Conservation (phyloP, 1,140 invertebrate genomes). For the Stegodyphus dumicola region DNA sequence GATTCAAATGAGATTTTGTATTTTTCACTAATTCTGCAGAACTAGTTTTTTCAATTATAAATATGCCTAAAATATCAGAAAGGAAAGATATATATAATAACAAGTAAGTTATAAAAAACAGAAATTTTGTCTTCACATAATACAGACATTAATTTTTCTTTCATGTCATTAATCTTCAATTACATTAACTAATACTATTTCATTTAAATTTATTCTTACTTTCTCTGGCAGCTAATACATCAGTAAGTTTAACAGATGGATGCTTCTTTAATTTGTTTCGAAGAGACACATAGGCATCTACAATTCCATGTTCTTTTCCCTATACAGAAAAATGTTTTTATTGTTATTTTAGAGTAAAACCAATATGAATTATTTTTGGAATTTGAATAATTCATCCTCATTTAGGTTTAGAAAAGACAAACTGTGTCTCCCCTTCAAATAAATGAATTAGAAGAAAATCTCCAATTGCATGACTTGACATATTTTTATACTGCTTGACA, state of each 20-base stretch:
- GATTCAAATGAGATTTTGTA: constrained; percentile 83
- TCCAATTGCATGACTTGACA: too few relatives aligned
- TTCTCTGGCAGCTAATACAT: constrained; percentile 83
- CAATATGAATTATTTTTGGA: neutral
- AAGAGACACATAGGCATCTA: constrained; percentile 77
- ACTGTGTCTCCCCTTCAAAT: too few relatives aligned
- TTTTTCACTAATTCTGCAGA: constrained; percentile 82
- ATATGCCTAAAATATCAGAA: constrained; percentile 17
- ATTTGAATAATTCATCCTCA: too few relatives aligned
- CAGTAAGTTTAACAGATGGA: constrained; percentile 76
- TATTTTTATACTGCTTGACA: too few relatives aligned
- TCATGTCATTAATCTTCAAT: too few relatives aligned
- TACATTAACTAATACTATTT: neutral
- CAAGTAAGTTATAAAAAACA: neutral
- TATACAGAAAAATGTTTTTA: constrained; percentile 66
- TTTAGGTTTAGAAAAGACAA: too few relatives aligned
- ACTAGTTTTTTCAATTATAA: constrained; percentile 77
- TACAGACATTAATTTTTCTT: too few relatives aligned
- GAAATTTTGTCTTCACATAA: too few relatives aligned
- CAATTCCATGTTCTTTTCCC: constrained; percentile 79
- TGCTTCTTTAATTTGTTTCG: constrained; percentile 75
- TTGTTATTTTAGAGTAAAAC: constrained; percentile 3
- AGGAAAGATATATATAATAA: neutral
- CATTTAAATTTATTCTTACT: constrained; percentile 59
- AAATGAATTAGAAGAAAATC: too few relatives aligned